A percentile compares a stretch with the other conserved stretches of the same genome.
Evolutionary conservation across 53 echinoderm and acorn worm species (phyloP).

Genomic region (Apostichopus leukothele): DNA sequence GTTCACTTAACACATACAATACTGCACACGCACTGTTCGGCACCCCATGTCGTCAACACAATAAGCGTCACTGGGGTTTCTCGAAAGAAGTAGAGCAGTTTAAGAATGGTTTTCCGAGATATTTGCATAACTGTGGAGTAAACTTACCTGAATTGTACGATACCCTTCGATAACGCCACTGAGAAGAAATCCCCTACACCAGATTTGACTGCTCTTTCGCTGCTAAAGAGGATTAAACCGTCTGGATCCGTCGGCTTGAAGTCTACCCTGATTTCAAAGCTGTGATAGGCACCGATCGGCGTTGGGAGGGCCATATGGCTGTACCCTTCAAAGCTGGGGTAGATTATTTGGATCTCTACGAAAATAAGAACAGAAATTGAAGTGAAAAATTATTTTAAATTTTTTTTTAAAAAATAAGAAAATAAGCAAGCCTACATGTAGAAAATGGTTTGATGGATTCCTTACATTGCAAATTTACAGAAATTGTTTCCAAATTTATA

Average conservation of each 20-base stretch:
- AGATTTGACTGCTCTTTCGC: conserved; percentile 53
- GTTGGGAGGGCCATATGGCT: conserved; percentile 70
- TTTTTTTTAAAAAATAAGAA: too few species aligned
- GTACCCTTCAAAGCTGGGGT: conserved; percentile 67
- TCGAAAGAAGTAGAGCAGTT: not conserved
- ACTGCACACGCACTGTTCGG: too few species aligned
- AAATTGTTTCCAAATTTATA: too few species aligned
- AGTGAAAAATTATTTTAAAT: too few species aligned
- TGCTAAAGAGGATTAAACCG: conserved; percentile 81
- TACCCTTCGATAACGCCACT: conserved; percentile 68
- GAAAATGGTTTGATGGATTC: too few species aligned
- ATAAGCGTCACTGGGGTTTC: too few species aligned
- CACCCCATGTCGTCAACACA: too few species aligned
- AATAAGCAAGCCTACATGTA: too few species aligned
- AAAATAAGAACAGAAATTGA: too few species aligned
- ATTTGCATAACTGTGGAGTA: too few species aligned
- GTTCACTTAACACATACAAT: too few species aligned
- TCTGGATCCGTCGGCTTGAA: conserved; percentile 77
- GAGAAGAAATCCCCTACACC: conserved; percentile 77
- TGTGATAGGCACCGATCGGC: conserved; percentile 63
- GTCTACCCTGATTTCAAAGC: conserved; percentile 81
- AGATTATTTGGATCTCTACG: conserved; percentile 54
- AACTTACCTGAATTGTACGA: conserved; percentile 77
- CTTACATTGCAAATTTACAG: too few species aligned
- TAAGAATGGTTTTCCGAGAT: not conserved